Evolutionary conservation across 2,113 vertebrate genomes (phyloP).

Genomic region (Labeo rohita): DNA sequence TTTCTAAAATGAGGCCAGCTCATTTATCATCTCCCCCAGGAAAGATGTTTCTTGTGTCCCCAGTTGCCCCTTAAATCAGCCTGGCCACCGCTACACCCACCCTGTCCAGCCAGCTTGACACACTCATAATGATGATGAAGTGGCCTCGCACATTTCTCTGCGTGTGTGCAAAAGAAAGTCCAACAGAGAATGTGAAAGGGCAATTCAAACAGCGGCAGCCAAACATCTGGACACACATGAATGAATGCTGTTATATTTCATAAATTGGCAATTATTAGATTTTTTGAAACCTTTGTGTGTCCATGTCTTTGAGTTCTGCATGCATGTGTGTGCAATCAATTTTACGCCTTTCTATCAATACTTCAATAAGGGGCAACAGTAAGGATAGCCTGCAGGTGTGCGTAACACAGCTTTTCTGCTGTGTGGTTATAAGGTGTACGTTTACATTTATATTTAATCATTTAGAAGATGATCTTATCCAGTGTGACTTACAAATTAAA

Average conservation of each 20-base stretch:
- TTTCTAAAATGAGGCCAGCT: background rate
- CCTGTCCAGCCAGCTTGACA: conserved; percentile 26
- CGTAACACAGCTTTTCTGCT: background rate
- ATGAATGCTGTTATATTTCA: background rate
- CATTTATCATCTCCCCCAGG: conserved; percentile 19
- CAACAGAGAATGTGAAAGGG: background rate
- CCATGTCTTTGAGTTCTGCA: background rate
- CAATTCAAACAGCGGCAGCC: background rate
- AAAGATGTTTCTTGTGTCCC: conserved; percentile 5
- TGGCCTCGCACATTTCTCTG: background rate
- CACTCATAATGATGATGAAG: conserved; percentile 42
- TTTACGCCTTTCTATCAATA: background rate
- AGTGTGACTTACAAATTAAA: too few species aligned
- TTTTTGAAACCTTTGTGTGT: background rate
- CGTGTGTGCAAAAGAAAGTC: conserved; percentile 2
- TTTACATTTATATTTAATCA: too few species aligned
- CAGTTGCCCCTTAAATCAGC: background rate
- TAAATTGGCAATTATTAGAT: background rate
- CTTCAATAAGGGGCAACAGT: background rate
- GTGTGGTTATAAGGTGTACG: background rate
- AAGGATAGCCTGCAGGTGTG: background rate
- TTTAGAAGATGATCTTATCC: too few species aligned
- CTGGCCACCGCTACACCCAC: conserved; percentile 17
- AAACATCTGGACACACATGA: background rate
- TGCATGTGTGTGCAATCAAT: background rate